Conservation (phyloP, 2,888 invertebrate species). For the Bunonema sp. region DNA sequence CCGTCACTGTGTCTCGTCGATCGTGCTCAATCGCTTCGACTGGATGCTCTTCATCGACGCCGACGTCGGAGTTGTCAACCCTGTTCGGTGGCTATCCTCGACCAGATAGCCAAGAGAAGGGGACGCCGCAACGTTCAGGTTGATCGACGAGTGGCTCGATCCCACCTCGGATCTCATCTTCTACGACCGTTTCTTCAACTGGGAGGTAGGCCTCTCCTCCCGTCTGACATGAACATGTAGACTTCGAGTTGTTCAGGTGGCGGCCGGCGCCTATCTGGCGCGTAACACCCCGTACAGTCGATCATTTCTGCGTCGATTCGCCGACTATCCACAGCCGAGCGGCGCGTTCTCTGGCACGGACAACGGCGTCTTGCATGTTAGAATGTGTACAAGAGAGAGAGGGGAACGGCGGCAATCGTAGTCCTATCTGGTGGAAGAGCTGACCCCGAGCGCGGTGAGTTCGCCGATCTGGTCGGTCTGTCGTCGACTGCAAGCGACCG, state of each 20-base stretch:
- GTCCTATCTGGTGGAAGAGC: neutral
- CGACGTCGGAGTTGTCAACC: constrained; percentile 15
- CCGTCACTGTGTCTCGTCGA: constrained; percentile 25
- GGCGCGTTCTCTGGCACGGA: constrained; percentile 17
- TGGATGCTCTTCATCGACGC: constrained; percentile 19
- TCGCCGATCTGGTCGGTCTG: constrained; percentile 5
- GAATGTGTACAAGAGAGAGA: neutral
- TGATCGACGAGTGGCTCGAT: constrained; percentile 14
- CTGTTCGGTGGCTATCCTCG: constrained; percentile 4
- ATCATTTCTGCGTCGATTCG: constrained; percentile 8
- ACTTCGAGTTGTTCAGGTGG: no score
- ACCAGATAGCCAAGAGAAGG: neutral
- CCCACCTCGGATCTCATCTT: constrained; percentile 9
- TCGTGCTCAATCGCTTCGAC: constrained; percentile 9
- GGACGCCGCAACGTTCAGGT: constrained; percentile 6
- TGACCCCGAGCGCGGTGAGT: neutral
- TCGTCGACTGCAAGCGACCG: constrained; percentile 9
- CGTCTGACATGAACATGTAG: no score
- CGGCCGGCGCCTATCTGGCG: constrained; percentile 15
- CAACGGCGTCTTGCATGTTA: constrained; percentile 27
- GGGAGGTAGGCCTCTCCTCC: no score
- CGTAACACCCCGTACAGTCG: constrained; percentile 8
- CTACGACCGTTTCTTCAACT: constrained; percentile 17
- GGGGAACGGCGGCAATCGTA: neutral
- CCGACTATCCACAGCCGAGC: constrained; percentile 11